These are phyloP conservation scores for Heteromurus nitidus DNA, from an alignment of 2,888 invertebrate species.

Conservation along the genomic window DNA sequence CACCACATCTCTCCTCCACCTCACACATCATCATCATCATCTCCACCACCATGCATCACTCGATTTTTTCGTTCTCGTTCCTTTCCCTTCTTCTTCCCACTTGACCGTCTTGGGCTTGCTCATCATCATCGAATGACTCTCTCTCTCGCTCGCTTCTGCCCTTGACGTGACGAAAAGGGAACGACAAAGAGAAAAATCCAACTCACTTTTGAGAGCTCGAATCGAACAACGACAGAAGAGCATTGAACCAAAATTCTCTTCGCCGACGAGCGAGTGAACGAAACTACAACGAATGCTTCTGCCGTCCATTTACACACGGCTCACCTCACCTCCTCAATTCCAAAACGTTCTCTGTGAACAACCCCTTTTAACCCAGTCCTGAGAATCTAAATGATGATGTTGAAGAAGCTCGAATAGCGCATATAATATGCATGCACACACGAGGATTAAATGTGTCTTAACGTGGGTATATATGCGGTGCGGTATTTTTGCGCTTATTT, in stretches of 20 bases:
- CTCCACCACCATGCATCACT: background rate
- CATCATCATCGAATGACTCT: background rate
- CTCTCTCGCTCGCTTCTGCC: background rate
- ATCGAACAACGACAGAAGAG: too few relatives aligned
- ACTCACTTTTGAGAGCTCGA: too few relatives aligned
- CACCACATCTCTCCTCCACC: background rate
- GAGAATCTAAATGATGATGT: too few relatives aligned
- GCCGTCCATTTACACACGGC: too few relatives aligned
- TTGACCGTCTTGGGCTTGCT: background rate
- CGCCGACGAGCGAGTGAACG: too few relatives aligned
- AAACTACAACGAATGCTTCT: too few relatives aligned
- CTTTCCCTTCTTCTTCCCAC: background rate
- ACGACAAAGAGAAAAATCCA: constrained; percentile 5
- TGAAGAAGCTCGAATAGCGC: too few relatives aligned
- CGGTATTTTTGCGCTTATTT: constrained; percentile 19
- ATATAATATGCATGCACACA: too few relatives aligned
- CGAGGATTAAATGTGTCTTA: too few relatives aligned
- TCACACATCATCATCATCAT: background rate
- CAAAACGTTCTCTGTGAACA: background rate
- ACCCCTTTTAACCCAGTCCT: too few relatives aligned
- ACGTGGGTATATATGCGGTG: background rate
- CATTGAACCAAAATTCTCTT: too few relatives aligned
- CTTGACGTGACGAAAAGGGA: constrained; percentile 23
- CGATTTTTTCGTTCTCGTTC: constrained; percentile 15
- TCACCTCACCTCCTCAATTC: too few relatives aligned